Percentiles rank a stretch among this genome's conserved stretches.
Conservation (phyloP, 1,140 invertebrate species). For the Oncopodura yosiiana region DNA sequence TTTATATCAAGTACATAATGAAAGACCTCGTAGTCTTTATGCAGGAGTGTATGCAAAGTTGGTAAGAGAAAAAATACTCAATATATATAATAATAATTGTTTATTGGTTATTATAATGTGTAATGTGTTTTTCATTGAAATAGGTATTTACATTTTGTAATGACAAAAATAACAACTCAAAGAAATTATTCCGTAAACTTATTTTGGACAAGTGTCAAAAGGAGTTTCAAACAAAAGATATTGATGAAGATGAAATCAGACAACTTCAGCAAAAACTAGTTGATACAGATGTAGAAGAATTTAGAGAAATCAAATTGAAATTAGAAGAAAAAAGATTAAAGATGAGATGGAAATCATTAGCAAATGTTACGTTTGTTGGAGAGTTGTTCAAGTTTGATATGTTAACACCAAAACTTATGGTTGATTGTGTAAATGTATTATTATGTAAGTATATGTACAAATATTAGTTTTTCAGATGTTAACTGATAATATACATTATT, state of each 20-base stretch:
- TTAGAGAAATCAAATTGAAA: conserved; percentile 34
- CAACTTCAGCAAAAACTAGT: conserved; percentile 48
- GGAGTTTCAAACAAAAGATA: conserved; percentile 71
- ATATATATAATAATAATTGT: not conserved
- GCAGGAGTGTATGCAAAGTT: conserved; percentile 80
- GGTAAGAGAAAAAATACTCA: conserved; percentile 36
- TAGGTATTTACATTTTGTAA: conserved; percentile 24
- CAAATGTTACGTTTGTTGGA: conserved; percentile 56
- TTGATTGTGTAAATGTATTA: conserved; percentile 68
- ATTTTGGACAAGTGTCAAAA: conserved; percentile 73
- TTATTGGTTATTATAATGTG: not conserved
- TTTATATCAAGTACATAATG: conserved; percentile 78
- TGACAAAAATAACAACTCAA: conserved; percentile 19
- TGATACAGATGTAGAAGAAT: conserved; percentile 49
- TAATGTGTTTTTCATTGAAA: conserved; percentile 17
- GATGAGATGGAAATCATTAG: conserved; percentile 17
- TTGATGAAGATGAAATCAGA: conserved; percentile 45
- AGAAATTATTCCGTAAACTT: conserved; percentile 66
- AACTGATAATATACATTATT: not conserved
- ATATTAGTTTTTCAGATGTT: not conserved
- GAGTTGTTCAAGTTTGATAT: conserved; percentile 88
- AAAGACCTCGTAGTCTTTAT: conserved; percentile 86
- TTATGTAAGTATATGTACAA: conserved; percentile 54
- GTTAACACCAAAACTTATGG: conserved; percentile 81
- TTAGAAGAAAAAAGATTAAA: conserved; percentile 31